Base-by-base conservation (phyloP, 2,797 vertebrate genomes). In the Acestrorhynchus altus region DNA sequence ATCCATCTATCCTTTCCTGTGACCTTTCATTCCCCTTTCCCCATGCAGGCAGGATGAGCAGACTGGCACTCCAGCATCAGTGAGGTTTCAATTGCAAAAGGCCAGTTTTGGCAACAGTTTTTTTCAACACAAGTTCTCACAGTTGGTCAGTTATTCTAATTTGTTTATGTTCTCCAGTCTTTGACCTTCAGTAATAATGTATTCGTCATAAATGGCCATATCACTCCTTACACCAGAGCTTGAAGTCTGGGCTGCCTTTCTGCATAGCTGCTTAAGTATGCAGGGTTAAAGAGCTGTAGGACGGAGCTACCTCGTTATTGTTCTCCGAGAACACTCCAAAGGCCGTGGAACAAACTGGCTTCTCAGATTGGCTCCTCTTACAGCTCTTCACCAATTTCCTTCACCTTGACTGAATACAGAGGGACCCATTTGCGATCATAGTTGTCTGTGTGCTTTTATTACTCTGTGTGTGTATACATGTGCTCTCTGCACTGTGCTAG, bases 391-490 rank as follows among this genome's bases (percentile, higher is more conserved):
- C 76, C 83, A 83, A 75, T 80, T 76, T 79, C 0, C 80, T 74
- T 80, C 84, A 82, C 85, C 28, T 4, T 47, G 47, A 72, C 65
- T 47, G 49, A 66, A 42, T 44, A 44, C 16, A 54, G 20, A 76
- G 44, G 64, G 63, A 47, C 46, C 84, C 80, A 39, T 4, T 18
- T 13, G 12, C 24, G 31, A 42, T 51, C 63, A 26, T 66, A 65
- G 69, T 13, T 47, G 60, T 87, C 12, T 61, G 31, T 77, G 64
- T 74, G 44, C 52, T 12, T 31, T 76, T 70, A 22, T 69, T 87
- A 18, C 79, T 66, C 84, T 77, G 78, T 83, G 83, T 90, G 81
- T 70, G 82, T 66, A 84, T 77, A 77, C 83, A 82, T 90, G 81
- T 68, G 82, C 83, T 87, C 72, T 74, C 69, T 67, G 76, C 76